phyloP scores from a whole-genome alignment of 2,888 invertebrate species.

The Belgica antarctica region DNA sequence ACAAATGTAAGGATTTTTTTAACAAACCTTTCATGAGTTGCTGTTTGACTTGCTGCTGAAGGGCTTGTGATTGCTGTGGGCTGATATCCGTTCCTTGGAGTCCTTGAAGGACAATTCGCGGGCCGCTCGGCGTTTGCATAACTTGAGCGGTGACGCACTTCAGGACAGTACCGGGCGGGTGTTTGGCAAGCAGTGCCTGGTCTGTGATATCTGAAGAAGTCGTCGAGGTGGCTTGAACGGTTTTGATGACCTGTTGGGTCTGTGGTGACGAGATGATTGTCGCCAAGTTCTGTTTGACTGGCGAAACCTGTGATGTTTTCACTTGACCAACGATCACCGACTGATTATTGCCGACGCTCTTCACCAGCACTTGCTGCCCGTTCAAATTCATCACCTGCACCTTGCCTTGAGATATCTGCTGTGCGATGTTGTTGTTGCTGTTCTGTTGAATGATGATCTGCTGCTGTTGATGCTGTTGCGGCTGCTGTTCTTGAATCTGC shows the following conservation, averaged over 20 bases:
- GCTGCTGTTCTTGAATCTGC: slow-evolving; percentile 48
- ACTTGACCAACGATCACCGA: slow-evolving; percentile 75
- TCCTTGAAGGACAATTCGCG: slow-evolving; percentile 81
- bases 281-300: slow-evolving; percentile 43
- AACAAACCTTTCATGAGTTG: slow-evolving; percentile 85
- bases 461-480: slow-evolving; percentile 49
- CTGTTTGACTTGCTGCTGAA: slow-evolving; percentile 87
- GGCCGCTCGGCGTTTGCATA: slow-evolving; percentile 79
- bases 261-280: slow-evolving; percentile 44
- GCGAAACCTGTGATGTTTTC: slow-evolving; percentile 49
- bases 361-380: slow-evolving; percentile 80
- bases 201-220: slow-evolving; percentile 56
- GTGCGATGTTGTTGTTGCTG: slow-evolving; percentile 64
- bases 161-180: slow-evolving; percentile 81
- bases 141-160: slow-evolving; percentile 86
- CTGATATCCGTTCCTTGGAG: slow-evolving; percentile 79
- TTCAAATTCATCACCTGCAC: slow-evolving; percentile 80
- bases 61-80: slow-evolving; percentile 74
- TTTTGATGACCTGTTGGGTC: slow-evolving; percentile 44
- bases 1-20: too few species aligned
- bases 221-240: slow-evolving; percentile 48
- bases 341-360: slow-evolving; percentile 74
- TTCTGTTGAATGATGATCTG: slow-evolving; percentile 69
- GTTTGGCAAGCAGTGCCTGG: slow-evolving; percentile 70
- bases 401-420: slow-evolving; percentile 79